Evolutionary conservation across 2,113 vertebrate species (phyloP).

Genomic region (Festucalex cinctus): DNA sequence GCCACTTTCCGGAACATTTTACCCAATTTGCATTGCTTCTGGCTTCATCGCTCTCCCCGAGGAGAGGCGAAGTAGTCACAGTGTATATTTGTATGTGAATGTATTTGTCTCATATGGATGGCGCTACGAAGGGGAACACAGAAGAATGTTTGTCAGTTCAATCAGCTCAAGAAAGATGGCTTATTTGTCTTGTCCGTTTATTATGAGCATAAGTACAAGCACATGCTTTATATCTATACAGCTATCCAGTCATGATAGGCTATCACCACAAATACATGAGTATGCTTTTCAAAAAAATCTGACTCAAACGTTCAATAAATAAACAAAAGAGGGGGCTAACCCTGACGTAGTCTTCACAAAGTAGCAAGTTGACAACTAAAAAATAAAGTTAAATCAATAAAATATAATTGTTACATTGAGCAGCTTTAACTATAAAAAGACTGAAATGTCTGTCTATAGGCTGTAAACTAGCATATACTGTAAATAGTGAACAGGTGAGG

Average conservation of each 20-base stretch:
- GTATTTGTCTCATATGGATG: constrained; percentile 11
- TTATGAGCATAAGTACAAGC: no score
- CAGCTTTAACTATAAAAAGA: constrained; percentile 1
- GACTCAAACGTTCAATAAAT: no score
- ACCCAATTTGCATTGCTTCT: constrained; percentile 71
- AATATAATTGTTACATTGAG: constrained; percentile 14
- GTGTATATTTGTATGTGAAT: not conserved
- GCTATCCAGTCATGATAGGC: no score
- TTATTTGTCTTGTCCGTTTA: no score
- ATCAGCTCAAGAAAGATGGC: no score
- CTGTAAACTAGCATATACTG: constrained; percentile 4
- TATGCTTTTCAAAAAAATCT: no score
- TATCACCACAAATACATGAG: no score
- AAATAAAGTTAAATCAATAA: constrained; percentile 6
- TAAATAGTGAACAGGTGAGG: constrained; percentile 20
- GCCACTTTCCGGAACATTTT: constrained; percentile 71
- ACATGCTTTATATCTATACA: no score
- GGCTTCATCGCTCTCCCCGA: constrained; percentile 54
- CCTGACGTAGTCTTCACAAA: not conserved
- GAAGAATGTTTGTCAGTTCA: no score
- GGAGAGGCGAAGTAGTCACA: constrained; percentile 33
- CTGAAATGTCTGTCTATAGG: constrained; percentile 18
- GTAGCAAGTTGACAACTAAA: constrained; percentile 23
- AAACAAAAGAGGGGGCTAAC: no score
- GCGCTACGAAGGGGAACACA: no score